Base-by-base conservation (phyloP, 2,888 invertebrate genomes). In the Cinara cedri region DNA sequence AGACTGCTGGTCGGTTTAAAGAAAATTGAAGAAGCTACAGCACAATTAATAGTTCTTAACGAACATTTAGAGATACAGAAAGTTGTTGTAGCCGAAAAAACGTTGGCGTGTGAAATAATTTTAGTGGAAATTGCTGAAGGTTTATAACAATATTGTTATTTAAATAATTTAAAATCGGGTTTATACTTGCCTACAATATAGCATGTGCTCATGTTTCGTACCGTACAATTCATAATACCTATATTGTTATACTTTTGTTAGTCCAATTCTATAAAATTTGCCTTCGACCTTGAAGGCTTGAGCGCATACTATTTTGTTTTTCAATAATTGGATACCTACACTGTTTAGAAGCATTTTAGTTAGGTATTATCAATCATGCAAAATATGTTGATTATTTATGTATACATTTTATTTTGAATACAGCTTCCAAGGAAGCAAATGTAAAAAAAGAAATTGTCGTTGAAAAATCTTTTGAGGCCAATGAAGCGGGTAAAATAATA, bases 1-100 rank as follows among this genome's bases (percentile, higher is more conserved):
- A 88, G 92, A 81, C 86, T 93, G 19, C 88, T 88, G 70, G 91
- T 91, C 34, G 93, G 93, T 46, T 85, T 94, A 82, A 87, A 88
- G n/a, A 94, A 94, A 87, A 95, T 97, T 75, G 93, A 91, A 49
- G 96, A 96, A 85, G 96, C 96, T 0, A 92, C 93, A 80, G 89
- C 90, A 1, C 93, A 95, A 85, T 87, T 97, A 46, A 91, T 90
- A 71, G 90, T 93, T 60, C 86, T 97, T 34, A 95, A 96, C 83
- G 89, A 90, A 16, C 92, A 93, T 84, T 87, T 97, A 34, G 94
- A 91, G 0, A 90, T 91, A 42, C 96, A 96, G 85, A 92, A 93
- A 84, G 90, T 92, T 0, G 92, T 93, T 81, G 94, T 97, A 0
- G 90, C 91, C 0, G 90, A 92, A 84, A 94, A 96, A 82, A 93